phyloP scores from a whole-genome alignment of 37 sponge, comb jelly and placozoan genomes.

The Haliclona indistincta region DNA sequence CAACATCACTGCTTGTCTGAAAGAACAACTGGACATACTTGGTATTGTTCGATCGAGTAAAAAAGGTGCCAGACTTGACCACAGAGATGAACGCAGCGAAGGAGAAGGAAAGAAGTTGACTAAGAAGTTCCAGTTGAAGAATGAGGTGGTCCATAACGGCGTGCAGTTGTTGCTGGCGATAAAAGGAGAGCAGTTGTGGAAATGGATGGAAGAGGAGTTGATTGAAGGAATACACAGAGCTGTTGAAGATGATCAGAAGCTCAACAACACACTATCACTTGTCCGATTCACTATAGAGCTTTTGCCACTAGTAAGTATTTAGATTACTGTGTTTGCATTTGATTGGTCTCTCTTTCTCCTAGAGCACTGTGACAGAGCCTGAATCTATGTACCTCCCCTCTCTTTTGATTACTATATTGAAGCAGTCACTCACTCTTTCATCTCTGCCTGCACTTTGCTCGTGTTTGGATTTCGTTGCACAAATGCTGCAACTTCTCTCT shows the following conservation, averaged over 20 bases:
- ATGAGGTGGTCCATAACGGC: constrained; percentile 56
- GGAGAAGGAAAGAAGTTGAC: constrained; percentile 14
- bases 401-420: no score
- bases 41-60: constrained; percentile 4
- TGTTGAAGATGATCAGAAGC: not conserved
- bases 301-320: constrained; percentile 53
- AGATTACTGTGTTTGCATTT: not conserved
- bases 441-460: no score
- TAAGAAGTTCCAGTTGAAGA: constrained; percentile 26
- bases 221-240: not conserved
- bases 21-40: constrained; percentile 25
- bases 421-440: no score
- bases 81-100: not conserved
- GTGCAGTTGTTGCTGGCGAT: constrained; percentile 43
- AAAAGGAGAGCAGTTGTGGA: constrained; percentile 38
- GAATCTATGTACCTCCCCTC: no score
- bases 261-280: not conserved
- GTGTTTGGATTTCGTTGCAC: no score
- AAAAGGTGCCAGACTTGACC: not conserved
- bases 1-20: constrained; percentile 42
- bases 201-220: constrained; percentile 36
- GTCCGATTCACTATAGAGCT: constrained; percentile 41
- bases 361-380: no score
- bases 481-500: no score
- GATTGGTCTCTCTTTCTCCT: not conserved